These are phyloP conservation scores for Halcyon senegalensis DNA, from an alignment of 2,113 vertebrate species.

Conservation along the genomic window DNA sequence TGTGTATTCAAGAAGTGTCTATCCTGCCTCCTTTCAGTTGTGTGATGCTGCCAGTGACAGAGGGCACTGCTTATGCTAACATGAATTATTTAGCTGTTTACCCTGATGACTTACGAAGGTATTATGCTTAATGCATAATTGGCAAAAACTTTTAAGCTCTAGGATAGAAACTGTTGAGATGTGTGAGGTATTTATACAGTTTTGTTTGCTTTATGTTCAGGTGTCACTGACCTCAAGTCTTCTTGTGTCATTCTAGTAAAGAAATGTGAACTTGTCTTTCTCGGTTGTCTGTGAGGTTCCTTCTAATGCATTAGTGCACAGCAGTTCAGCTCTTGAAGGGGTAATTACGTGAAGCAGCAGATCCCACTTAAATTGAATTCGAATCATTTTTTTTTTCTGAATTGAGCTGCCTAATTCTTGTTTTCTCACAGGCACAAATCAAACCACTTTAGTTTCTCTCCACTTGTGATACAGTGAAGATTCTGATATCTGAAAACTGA, in stretches of 20 bases:
- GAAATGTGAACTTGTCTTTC: not conserved
- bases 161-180: not conserved
- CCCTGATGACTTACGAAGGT: not conserved
- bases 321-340: not conserved
- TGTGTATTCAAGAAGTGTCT: not conserved
- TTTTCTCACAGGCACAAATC: not conserved
- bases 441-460: not conserved
- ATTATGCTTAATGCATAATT: not conserved
- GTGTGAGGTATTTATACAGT: not conserved
- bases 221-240: not conserved
- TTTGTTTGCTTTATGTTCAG: not conserved
- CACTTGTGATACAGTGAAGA: not conserved
- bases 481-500: not conserved
- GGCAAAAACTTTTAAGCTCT: not conserved
- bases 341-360: not conserved
- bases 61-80: not conserved
- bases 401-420: not conserved
- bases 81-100: not conserved
- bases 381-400: not conserved
- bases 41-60: not conserved
- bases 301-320: not conserved
- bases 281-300: rapidly evolving
- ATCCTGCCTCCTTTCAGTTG: not conserved
- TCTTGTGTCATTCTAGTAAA: not conserved
- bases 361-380: not conserved